Conservation (phyloP, 2,797 vertebrate genomes). For the Macropodus opercularis region DNA sequence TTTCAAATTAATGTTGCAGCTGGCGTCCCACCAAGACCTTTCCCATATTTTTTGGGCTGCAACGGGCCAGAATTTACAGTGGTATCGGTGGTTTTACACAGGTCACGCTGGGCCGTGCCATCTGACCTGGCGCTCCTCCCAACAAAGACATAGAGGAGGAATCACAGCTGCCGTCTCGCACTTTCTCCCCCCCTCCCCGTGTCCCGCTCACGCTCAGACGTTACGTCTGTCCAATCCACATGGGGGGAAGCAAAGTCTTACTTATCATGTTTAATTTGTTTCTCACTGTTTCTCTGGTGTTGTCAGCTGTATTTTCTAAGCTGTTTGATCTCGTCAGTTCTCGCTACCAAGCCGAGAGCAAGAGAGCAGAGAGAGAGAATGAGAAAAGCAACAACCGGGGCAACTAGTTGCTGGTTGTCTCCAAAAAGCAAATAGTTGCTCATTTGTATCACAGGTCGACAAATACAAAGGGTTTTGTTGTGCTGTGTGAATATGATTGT, state of each 20-base stretch:
- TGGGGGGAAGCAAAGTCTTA: conserved; percentile 35
- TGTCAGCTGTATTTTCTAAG: conserved; percentile 60
- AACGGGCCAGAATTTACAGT: conserved; percentile 34
- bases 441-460: conserved; percentile 1
- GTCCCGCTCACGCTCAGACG: conserved; percentile 17
- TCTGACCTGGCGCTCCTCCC: conserved; percentile 59
- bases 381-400: conserved; percentile 17
- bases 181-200: conserved; percentile 19
- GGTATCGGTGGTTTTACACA: conserved; percentile 51
- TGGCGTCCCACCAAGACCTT: conserved; percentile 11
- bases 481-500: background rate
- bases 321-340: conserved; percentile 47
- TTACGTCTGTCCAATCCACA: conserved; percentile 46
- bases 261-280: conserved; percentile 72
- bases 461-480: conserved; percentile 10
- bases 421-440: conserved; percentile 9
- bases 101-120: conserved; percentile 39
- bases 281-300: conserved; percentile 52
- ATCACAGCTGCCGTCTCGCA: conserved; percentile 57
- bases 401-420: no score
- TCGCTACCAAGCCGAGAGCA: conserved; percentile 23
- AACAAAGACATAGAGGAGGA: conserved; percentile 46
- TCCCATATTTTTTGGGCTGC: conserved; percentile 19
- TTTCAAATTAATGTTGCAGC: conserved; percentile 19
- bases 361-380: background rate